phyloP scores from a whole-genome alignment of 1,140 invertebrate genomes.

The Oedothorax gibbosus region DNA sequence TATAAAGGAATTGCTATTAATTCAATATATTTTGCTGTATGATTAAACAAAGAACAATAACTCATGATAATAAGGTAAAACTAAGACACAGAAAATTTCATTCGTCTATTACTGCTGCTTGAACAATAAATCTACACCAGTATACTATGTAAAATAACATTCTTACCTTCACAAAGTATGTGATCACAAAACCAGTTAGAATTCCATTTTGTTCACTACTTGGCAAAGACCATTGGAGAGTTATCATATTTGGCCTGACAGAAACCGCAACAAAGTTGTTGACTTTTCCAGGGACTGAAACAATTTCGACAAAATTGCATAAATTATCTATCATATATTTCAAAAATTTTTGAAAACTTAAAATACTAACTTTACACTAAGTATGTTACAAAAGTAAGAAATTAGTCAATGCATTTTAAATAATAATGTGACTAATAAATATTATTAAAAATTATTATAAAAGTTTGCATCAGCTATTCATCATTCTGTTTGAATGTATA shows the following conservation, averaged over 20 bases:
- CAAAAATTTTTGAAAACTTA: no score
- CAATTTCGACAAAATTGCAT: neutral
- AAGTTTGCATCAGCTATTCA: no score
- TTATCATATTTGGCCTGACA: constrained; percentile 83
- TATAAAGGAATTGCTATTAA: neutral
- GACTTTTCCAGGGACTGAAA: constrained; percentile 69
- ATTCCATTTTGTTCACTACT: constrained; percentile 84
- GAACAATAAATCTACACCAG: no score
- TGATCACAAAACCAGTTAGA: constrained; percentile 84
- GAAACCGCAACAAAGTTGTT: constrained; percentile 81
- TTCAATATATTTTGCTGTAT: neutral
- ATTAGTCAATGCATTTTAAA: no score
- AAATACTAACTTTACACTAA: no score
- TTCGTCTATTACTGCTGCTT: neutral
- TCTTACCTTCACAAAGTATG: constrained; percentile 75
- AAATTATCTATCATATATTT: neutral
- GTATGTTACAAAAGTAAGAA: no score
- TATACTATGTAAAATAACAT: neutral
- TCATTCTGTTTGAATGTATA: no score
- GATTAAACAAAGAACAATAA: neutral
- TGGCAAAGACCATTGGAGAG: constrained; percentile 85
- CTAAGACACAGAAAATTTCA: neutral
- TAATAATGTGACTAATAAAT: no score
- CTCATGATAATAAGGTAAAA: neutral
- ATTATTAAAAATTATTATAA: no score